A percentile compares a stretch with the other conserved stretches of the same genome.
Conservation (phyloP, 2,888 invertebrate genomes). For the Ctena decussata region DNA sequence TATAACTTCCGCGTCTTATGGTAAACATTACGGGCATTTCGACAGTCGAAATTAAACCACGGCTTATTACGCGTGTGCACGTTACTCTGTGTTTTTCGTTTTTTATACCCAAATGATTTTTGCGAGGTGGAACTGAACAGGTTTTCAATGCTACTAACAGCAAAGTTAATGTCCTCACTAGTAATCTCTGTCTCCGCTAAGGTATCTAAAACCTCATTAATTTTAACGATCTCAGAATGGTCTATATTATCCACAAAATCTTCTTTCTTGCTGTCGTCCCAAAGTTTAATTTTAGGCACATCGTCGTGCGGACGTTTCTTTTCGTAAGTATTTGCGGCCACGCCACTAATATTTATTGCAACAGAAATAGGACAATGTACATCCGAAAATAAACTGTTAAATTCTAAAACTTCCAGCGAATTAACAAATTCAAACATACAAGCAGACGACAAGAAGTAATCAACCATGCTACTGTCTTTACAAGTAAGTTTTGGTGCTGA, state of each 20-base stretch:
- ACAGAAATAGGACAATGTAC: not conserved
- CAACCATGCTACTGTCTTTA: not conserved
- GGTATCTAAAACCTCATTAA: not conserved
- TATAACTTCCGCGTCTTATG: not conserved
- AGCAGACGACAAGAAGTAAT: not conserved
- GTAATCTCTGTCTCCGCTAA: not conserved
- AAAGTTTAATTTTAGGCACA: not conserved
- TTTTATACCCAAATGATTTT: not conserved
- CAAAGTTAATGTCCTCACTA: not conserved
- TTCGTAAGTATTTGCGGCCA: not conserved
- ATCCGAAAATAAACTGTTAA: not conserved
- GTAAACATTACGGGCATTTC: not conserved
- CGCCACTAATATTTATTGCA: not conserved
- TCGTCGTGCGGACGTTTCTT: not conserved
- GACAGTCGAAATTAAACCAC: not conserved
- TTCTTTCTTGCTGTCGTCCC: not conserved
- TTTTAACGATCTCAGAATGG: not conserved
- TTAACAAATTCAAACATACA: not conserved
- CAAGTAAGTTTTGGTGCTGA: not conserved
- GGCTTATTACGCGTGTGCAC: not conserved
- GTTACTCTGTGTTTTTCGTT: not conserved
- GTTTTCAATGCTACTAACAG: not conserved
- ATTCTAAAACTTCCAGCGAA: not conserved
- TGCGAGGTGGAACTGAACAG: not conserved
- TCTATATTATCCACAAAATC: not conserved